Evolutionary conservation across 2,888 invertebrate species (phyloP).

Genomic region (Uropetala carovei): DNA sequence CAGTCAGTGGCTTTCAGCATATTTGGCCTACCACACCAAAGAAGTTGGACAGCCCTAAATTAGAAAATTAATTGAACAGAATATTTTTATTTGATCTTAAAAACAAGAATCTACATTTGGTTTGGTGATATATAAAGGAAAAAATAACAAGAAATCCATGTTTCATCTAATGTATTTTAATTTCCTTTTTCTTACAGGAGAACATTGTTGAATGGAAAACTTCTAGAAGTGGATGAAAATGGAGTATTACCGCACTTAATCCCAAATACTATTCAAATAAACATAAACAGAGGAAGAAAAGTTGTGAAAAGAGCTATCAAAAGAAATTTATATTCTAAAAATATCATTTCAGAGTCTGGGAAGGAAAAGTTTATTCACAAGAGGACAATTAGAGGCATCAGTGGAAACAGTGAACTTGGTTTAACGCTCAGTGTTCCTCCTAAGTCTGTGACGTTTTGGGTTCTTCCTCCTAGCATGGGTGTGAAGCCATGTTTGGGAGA

Average conservation of each 20-base stretch:
- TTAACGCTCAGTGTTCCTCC: neutral
- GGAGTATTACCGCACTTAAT: neutral
- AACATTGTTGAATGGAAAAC: conserved; percentile 10
- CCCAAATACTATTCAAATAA: neutral
- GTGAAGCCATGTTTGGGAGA: neutral
- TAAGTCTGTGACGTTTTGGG: conserved; percentile 7
- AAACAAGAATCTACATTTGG: too few species aligned
- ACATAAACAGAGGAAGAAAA: neutral
- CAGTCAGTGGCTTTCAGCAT: too few species aligned
- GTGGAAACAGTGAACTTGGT: neutral
- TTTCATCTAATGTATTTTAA: too few species aligned
- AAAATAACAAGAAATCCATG: too few species aligned
- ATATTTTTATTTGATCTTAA: too few species aligned
- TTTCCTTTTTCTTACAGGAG: neutral
- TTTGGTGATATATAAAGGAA: too few species aligned
- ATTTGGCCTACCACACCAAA: too few species aligned
- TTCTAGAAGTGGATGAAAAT: neutral
- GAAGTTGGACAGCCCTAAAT: too few species aligned
- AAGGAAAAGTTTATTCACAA: neutral
- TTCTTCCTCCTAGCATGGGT: neutral
- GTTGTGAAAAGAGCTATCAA: neutral
- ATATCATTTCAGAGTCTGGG: neutral
- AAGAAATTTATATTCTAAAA: neutral
- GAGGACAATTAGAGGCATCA: neutral
- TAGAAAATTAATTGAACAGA: too few species aligned